Base-by-base conservation (phyloP, 2,113 vertebrate genomes). In the Empidonax alnorum region DNA sequence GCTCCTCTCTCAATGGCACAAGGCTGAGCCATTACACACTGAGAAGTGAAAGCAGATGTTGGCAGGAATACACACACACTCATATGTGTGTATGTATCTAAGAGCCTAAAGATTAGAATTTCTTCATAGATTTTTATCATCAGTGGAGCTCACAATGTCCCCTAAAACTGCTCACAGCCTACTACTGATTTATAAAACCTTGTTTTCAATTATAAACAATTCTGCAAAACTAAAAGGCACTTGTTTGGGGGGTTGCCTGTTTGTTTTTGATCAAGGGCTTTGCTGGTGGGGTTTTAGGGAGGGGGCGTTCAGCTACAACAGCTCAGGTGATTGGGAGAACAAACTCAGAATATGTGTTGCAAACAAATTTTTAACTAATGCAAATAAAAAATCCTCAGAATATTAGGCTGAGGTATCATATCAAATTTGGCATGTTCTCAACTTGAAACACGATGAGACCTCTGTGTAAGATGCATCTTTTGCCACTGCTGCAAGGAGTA, bases 11-110 rank as follows among this genome's bases (percentile, higher is more conserved):
- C 75, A 58, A 1, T 62, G 79, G 66, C 49, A 79, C 58, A 20
- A 22, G 37, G 30, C 55, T 30, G 35, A 88, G 44, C 59, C 79
- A 69, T 71, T 83, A 88, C 59, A 92, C 68, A 50, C 63, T 28
- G 39, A 33, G 50, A 89, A 95, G 61, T 47, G 35, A 92, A 96
- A 94, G 86, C 80, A 63, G 47, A 90, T 78, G 76, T 71, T 84
- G 61, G 56, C 68, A 93, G 56, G 42, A 93, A 92, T 73, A 65
- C 35, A 84, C 59, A 90, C 37, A 53, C 3, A 4, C 6, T 39
- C 5, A 18, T 6, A 3, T 1, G 12, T 27, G 5, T 49, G 5
- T 35, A 5, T 47, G 2, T 37, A 4, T 25, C 3, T 35, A 7
- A 35, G 16, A 27, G 69, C n/a, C 59, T 50, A 44, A 14, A 93